A percentile compares a stretch with the other conserved stretches of the same genome.
Evolutionary conservation across 2,113 vertebrate genomes (phyloP).

Genomic region (Nibea coibor): DNA sequence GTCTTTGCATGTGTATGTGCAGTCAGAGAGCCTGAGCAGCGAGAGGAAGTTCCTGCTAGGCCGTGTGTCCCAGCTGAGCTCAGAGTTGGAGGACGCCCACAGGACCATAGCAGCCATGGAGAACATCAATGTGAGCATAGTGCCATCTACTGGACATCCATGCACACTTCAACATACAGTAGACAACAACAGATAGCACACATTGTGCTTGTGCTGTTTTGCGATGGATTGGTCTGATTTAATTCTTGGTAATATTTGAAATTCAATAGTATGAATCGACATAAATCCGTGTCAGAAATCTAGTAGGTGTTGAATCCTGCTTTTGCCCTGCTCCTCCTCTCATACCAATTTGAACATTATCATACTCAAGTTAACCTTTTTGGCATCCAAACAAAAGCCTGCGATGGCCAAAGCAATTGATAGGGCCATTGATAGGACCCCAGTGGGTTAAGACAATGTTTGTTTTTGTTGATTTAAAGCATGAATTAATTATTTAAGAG

Average conservation of each 20-base stretch:
- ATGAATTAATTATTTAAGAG: background rate
- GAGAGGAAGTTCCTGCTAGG: slow-evolving; percentile 81
- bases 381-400: too few relatives aligned
- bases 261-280: background rate
- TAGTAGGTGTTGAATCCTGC: background rate
- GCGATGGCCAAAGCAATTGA: too few relatives aligned
- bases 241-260: background rate
- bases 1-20: slow-evolving; percentile 8
- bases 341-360: background rate
- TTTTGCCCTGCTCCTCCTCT: background rate
- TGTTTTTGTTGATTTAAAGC: background rate
- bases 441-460: background rate
- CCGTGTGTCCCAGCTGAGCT: slow-evolving; percentile 80
- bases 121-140: slow-evolving; percentile 84
- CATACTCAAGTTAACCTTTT: too few relatives aligned
- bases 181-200: background rate
- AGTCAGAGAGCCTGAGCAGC: slow-evolving; percentile 77
- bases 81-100: slow-evolving; percentile 80
- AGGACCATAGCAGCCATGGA: slow-evolving; percentile 82
- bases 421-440: too few relatives aligned
- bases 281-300: background rate
- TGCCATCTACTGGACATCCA: slow-evolving; percentile 64
- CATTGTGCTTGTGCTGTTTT: background rate
- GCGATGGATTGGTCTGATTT: background rate
- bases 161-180: slow-evolving; percentile 10